Evolutionary conservation across 2,113 vertebrate species (phyloP).

Genomic region (Pomatostomus ruficeps): DNA sequence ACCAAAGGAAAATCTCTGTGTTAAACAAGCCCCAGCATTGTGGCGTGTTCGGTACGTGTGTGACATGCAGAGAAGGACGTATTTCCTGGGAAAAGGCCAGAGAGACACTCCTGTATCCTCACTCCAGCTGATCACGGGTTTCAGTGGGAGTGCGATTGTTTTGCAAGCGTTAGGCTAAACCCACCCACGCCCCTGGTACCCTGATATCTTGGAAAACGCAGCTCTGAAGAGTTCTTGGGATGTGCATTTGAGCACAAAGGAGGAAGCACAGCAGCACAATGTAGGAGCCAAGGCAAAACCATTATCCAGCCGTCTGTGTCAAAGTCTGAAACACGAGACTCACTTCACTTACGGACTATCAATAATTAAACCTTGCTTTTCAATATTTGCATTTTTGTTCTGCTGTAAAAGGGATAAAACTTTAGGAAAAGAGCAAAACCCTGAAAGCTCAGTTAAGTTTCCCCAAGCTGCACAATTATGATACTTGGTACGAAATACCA

Average conservation of each 20-base stretch:
- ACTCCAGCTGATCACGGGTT: background rate
- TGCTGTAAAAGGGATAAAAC: background rate
- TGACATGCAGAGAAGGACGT: background rate
- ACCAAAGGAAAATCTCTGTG: rapidly evolving
- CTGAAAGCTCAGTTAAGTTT: background rate
- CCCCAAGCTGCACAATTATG: background rate
- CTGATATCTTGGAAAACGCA: background rate
- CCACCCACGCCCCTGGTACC: background rate
- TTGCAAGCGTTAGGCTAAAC: background rate
- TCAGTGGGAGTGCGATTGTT: background rate
- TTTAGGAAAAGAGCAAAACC: background rate
- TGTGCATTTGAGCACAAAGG: background rate
- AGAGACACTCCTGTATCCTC: background rate
- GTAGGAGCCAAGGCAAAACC: background rate
- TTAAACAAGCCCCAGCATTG: background rate
- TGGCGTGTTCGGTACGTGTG: background rate
- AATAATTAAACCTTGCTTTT: background rate
- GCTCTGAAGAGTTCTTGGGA: background rate
- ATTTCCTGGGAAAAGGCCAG: background rate
- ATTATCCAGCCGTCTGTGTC: background rate
- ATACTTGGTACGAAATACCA: background rate
- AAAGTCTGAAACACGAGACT: background rate
- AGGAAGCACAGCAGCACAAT: background rate
- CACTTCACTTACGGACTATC: background rate
- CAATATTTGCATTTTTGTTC: background rate